These are phyloP conservation scores for Hycleus cichorii DNA, from an alignment of 1,140 invertebrate species.

Conservation along the genomic window DNA sequence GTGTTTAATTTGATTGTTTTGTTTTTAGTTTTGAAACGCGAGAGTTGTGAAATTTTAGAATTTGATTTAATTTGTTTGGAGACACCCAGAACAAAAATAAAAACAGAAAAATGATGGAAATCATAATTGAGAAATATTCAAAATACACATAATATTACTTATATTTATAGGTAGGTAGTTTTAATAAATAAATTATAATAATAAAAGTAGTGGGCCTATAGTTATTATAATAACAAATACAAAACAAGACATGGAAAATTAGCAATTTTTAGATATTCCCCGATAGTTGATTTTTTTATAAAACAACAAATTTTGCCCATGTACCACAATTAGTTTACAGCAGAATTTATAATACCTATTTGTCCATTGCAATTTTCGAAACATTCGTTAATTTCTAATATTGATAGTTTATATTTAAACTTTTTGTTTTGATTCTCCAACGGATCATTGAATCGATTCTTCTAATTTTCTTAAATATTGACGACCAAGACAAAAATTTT, in stretches of 20 bases:
- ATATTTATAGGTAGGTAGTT: conserved; percentile 27
- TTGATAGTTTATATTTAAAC: conserved; percentile 10
- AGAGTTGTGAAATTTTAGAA: too few species aligned
- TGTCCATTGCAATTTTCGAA: conserved; percentile 28
- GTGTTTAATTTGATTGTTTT: background rate
- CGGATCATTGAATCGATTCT: too few species aligned
- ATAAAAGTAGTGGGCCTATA: conserved; percentile 32
- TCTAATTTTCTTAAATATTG: too few species aligned
- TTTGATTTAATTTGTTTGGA: too few species aligned
- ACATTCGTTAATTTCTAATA: conserved; percentile 26
- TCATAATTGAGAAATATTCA: background rate
- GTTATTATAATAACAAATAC: conserved; percentile 15
- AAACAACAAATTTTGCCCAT: background rate
- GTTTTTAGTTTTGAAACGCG: too few species aligned
- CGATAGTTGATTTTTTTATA: background rate
- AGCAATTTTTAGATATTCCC: background rate
- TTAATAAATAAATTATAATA: conserved; percentile 27
- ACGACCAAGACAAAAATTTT: too few species aligned
- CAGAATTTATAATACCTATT: conserved; percentile 21
- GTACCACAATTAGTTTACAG: background rate
- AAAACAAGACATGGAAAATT: background rate
- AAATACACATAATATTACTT: conserved; percentile 21
- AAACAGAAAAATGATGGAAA: too few species aligned
- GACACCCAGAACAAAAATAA: too few species aligned
- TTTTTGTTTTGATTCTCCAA: too few species aligned